These are phyloP conservation scores for Tillus elongatus DNA, from an alignment of 2,888 invertebrate genomes.

Conservation along the genomic window DNA sequence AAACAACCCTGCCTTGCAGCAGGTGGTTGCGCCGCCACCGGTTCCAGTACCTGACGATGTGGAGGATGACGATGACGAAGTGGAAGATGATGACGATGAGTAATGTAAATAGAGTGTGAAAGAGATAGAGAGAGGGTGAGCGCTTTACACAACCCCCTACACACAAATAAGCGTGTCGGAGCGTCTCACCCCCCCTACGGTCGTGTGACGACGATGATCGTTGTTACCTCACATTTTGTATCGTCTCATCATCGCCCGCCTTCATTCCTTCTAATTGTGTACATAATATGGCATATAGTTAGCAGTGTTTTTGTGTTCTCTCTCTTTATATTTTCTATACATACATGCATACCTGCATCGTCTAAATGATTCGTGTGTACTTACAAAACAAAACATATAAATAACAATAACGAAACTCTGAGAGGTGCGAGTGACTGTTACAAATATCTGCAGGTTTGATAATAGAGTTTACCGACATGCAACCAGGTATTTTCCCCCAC, in stretches of 20 bases:
- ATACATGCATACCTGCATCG: too few species aligned
- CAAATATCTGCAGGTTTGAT: too few species aligned
- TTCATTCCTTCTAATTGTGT: constrained; percentile 39
- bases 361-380: constrained; percentile 34
- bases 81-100: constrained; percentile 42
- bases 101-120: too few species aligned
- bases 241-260: constrained; percentile 31
- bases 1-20: constrained; percentile 42
- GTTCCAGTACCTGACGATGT: constrained; percentile 58
- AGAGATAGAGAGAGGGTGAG: too few species aligned
- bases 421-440: constrained; percentile 26
- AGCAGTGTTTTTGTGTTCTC: constrained; percentile 33
- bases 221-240: constrained; percentile 26
- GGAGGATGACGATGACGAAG: constrained; percentile 45
- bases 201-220: too few species aligned
- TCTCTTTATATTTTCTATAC: constrained; percentile 21
- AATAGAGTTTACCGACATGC: too few species aligned
- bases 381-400: too few species aligned
- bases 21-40: constrained; percentile 50
- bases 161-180: constrained; percentile 17
- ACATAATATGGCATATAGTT: constrained; percentile 32
- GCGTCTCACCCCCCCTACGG: constrained; percentile 16
- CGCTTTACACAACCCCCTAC: too few species aligned
- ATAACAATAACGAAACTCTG: too few species aligned
- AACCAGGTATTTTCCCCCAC: too few species aligned